Conservation (phyloP, 2,113 vertebrate genomes). For the Tyrannus savana region DNA sequence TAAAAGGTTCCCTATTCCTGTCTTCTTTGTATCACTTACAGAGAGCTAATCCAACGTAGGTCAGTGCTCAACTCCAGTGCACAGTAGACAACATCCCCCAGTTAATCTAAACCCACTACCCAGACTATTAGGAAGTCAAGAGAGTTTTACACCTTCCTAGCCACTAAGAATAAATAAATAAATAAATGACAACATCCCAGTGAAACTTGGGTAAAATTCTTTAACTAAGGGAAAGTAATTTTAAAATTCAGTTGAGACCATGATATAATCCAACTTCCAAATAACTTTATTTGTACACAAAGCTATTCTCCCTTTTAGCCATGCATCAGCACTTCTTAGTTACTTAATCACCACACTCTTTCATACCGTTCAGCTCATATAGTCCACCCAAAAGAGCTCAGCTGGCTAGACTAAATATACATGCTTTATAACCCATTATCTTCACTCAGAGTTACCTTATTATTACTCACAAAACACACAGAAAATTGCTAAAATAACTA, state of each 20-base stretch:
- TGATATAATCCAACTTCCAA: not conserved
- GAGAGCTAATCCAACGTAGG: not conserved
- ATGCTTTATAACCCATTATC: not conserved
- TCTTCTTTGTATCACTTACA: not conserved
- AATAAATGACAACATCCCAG: not conserved
- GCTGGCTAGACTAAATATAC: not conserved
- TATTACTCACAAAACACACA: not conserved
- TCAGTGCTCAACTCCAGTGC: not conserved
- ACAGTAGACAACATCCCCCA: accelerated
- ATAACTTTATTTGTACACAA: not conserved
- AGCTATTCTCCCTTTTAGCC: not conserved
- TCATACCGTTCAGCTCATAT: not conserved
- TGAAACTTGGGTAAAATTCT: not conserved
- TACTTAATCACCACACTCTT: not conserved
- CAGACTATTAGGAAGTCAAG: not conserved
- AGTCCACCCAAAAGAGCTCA: not conserved
- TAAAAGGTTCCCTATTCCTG: not conserved
- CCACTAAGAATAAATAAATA: not conserved
- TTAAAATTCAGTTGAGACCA: not conserved
- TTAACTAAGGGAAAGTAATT: not conserved
- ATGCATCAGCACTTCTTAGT: not conserved
- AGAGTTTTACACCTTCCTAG: not conserved
- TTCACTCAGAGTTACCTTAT: not conserved
- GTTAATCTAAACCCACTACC: not conserved
- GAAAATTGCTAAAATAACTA: not conserved